These are phyloP conservation scores for Ondatra zibethicus DNA, from an alignment of 2,113 vertebrate genomes.

Conservation along the genomic window DNA sequence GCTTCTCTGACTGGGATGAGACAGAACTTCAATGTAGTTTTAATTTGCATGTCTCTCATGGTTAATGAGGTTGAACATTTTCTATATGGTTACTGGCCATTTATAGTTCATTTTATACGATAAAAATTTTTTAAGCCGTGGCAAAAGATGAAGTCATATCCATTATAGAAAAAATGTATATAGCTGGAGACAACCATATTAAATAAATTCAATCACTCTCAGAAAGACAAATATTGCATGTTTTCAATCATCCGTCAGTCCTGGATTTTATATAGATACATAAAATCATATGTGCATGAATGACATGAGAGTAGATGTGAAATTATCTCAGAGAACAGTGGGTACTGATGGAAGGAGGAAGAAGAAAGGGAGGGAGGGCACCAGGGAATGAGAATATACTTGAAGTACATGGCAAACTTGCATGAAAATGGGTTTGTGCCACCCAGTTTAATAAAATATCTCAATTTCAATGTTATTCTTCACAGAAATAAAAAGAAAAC, in stretches of 20 bases:
- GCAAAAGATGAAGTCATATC: neutral
- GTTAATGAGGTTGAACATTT: neutral
- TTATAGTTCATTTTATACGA: neutral
- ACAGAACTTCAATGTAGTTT: neutral
- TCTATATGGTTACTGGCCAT: neutral
- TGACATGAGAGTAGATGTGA: neutral
- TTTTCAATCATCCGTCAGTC: neutral
- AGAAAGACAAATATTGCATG: neutral
- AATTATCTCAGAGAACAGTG: neutral
- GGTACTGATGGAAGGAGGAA: neutral
- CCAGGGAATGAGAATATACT: neutral
- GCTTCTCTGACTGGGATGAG: neutral
- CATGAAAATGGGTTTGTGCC: neutral
- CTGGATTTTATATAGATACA: neutral
- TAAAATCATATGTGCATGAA: neutral
- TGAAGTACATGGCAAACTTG: neutral
- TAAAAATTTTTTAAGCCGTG: neutral
- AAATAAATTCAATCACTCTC: neutral
- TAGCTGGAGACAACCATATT: neutral
- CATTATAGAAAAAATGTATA: neutral
- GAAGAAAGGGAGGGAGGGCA: neutral
- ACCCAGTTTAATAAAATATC: neutral
- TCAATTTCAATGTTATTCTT: neutral
- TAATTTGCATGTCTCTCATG: neutral
- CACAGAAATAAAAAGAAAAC: neutral